Evolutionary conservation across 2,888 invertebrate species (phyloP).

Genomic region (Caenorhabditis doughertyi): DNA sequence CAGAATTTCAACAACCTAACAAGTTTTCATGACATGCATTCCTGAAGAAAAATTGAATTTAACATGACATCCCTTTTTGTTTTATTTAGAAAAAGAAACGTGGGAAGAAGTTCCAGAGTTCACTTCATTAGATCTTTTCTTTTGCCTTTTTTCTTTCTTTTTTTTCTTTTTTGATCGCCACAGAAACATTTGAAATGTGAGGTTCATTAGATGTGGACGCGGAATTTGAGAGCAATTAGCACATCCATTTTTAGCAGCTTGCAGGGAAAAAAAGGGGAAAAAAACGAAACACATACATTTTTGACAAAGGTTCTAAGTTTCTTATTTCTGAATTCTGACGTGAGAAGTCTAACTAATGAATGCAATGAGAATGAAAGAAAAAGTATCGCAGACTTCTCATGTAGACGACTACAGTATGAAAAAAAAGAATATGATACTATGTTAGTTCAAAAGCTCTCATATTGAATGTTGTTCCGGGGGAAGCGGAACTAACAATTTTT

Average conservation of each 20-base stretch:
- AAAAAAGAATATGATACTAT: background rate
- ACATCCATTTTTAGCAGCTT: constrained; percentile 15
- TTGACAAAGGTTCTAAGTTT: constrained; percentile 9
- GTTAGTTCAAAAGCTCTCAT: too few relatives aligned
- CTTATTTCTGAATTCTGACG: constrained; percentile 20
- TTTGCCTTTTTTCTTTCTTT: too few relatives aligned
- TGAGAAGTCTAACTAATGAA: constrained; percentile 12
- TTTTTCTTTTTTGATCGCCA: constrained; percentile 5
- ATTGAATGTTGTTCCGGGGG: too few relatives aligned
- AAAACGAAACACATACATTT: background rate
- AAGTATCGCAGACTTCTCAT: background rate
- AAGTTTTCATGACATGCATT: constrained; percentile 33
- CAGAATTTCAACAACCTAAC: background rate
- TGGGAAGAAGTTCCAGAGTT: constrained; percentile 46
- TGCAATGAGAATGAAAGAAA: background rate
- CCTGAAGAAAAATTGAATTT: constrained; percentile 41
- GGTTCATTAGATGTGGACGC: constrained; percentile 46
- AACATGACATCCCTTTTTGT: constrained; percentile 12
- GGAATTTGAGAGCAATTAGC: constrained; percentile 58
- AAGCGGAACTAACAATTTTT: too few relatives aligned
- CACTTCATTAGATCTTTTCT: constrained; percentile 44
- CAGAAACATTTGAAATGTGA: constrained; percentile 56
- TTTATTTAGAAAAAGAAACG: constrained; percentile 6
- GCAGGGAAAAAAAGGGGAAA: background rate
- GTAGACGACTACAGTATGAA: background rate